Evolutionary conservation across 37 sponge, comb jelly and placozoan species (phyloP).

Genomic region (Mnemiopsis leidyi): DNA sequence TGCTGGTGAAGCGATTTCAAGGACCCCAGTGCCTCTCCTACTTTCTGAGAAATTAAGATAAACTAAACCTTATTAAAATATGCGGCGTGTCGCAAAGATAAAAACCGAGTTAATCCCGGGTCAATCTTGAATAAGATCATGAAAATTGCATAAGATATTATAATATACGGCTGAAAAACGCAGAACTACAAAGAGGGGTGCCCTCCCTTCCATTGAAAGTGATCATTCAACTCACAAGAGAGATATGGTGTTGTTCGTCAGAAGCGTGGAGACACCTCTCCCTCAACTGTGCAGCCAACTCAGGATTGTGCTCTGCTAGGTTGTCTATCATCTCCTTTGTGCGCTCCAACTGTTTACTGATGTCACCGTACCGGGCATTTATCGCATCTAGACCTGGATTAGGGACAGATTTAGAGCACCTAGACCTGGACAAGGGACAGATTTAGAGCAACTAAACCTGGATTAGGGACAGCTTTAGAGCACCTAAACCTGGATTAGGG

Average conservation of each 20-base stretch:
- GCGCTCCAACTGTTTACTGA: background rate
- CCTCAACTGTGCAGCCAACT: background rate
- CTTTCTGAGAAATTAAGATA: slow-evolving; percentile 15
- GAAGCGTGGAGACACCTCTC: background rate
- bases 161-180: too few species aligned
- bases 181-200: too few species aligned
- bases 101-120: background rate
- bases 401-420: too few species aligned
- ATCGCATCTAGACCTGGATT: background rate
- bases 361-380: background rate
- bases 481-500: too few species aligned
- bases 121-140: too few species aligned
- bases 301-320: slow-evolving; percentile 9
- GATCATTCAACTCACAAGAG: too few species aligned
- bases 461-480: too few species aligned
- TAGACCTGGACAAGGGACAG: too few species aligned
- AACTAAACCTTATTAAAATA: background rate
- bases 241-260: background rate
- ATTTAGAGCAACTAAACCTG: too few species aligned
- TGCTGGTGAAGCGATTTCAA: background rate
- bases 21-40: slow-evolving; percentile 21
- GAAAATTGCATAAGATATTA: too few species aligned
- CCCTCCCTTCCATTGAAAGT: too few species aligned
- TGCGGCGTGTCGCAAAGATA: background rate
- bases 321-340: background rate